A percentile compares a stretch with the other conserved stretches of the same genome.
Conservation (phyloP, 2,888 invertebrate species). For the Merodon equestris region DNA sequence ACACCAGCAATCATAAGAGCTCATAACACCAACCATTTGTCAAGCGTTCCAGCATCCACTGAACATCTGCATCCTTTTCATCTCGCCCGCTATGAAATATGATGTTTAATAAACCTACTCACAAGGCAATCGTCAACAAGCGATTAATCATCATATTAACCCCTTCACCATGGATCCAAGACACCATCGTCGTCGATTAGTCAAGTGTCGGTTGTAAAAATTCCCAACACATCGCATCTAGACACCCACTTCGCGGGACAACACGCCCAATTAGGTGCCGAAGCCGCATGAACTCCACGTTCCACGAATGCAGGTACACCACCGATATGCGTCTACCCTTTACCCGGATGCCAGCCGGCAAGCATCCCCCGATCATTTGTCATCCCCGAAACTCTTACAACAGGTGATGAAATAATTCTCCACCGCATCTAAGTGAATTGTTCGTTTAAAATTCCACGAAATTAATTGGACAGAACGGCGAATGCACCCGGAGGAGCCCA, state of each 20-base stretch:
- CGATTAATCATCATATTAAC: constrained; percentile 68
- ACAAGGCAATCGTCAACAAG: constrained; percentile 45
- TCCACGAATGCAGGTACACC: constrained; percentile 27
- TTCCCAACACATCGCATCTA: constrained; percentile 62
- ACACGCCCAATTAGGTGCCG: constrained; percentile 51
- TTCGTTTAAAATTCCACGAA: constrained; percentile 64
- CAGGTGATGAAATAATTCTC: constrained; percentile 62
- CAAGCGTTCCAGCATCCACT: constrained; percentile 10
- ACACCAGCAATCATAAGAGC: constrained; percentile 46
- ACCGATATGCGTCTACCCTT: constrained; percentile 18
- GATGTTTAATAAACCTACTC: constrained; percentile 68
- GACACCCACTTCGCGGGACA: constrained; percentile 54
- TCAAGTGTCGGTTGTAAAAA: constrained; percentile 58
- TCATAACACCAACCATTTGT: constrained; percentile 48
- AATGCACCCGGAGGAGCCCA: constrained; percentile 26
- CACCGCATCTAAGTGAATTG: constrained; percentile 48
- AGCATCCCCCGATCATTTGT: constrained; percentile 59
- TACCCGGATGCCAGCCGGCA: background rate
- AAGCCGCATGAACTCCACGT: constrained; percentile 21
- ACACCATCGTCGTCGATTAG: constrained; percentile 49
- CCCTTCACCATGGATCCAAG: constrained; percentile 56
- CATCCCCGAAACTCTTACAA: constrained; percentile 53
- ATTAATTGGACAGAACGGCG: constrained; percentile 54
- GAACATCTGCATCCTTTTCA: constrained; percentile 30
- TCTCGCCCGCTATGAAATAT: constrained; percentile 56